A percentile compares a stretch with the other conserved stretches of the same genome.
These are phyloP conservation scores for Patagioenas fasciata DNA, from an alignment of 2,113 vertebrate genomes.

Conservation along the genomic window DNA sequence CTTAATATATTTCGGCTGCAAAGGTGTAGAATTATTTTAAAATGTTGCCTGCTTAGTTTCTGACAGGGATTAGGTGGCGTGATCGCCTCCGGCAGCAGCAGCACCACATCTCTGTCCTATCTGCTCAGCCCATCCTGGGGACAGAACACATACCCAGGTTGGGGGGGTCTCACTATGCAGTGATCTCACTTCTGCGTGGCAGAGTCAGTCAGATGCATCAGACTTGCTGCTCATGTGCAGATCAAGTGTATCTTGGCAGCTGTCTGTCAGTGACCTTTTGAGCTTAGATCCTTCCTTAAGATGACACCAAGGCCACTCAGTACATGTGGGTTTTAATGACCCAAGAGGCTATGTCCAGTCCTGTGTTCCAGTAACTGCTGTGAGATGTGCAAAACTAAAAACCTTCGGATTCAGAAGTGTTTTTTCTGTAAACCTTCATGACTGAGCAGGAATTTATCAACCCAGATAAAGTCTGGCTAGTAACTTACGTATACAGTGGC, in stretches of 20 bases:
- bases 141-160: rapidly evolving
- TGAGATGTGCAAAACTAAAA: not conserved
- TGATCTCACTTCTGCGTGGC: not conserved
- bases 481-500: not conserved
- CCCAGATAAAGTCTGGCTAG: not conserved
- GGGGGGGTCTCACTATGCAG: rapidly evolving
- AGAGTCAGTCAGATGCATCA: not conserved
- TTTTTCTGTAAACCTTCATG: not conserved
- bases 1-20: not conserved
- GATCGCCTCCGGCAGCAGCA: not conserved
- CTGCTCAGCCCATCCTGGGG: rapidly evolving
- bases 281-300: not conserved
- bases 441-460: not conserved
- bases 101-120: not conserved
- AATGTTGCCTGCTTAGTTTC: not conserved
- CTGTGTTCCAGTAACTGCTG: not conserved
- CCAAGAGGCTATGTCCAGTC: not conserved
- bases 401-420: not conserved
- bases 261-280: not conserved
- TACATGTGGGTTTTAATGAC: not conserved
- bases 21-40: rapidly evolving
- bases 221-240: not conserved
- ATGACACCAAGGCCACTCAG: not conserved
- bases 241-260: not conserved
- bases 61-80: rapidly evolving